phyloP scores from a whole-genome alignment of 2,888 invertebrate species.

The Aspidiotus destructor region DNA sequence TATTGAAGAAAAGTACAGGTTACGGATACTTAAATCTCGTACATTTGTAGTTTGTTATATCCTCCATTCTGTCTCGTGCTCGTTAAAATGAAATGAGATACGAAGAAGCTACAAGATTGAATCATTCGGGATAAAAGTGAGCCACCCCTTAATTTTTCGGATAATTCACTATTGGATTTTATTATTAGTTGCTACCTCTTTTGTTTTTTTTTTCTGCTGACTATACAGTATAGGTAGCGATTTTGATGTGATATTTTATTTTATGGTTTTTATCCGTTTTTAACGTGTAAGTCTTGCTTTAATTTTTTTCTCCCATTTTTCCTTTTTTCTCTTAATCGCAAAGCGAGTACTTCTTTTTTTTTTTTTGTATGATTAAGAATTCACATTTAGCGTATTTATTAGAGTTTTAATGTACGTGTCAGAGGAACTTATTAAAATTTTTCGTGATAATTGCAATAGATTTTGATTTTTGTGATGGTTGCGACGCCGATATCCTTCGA shows the following conservation, averaged over 20 bases:
- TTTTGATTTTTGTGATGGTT: background rate
- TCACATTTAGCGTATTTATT: conserved; percentile 25
- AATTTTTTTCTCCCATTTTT: conserved; percentile 10
- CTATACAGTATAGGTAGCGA: conserved; percentile 17
- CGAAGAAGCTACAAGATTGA: too few relatives aligned
- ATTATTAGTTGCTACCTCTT: conserved; percentile 29
- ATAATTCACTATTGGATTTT: conserved; percentile 13
- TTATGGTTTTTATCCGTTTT: conserved; percentile 29
- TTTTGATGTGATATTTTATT: conserved; percentile 33
- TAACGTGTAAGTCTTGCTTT: conserved; percentile 17
- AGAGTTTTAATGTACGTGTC: conserved; percentile 10
- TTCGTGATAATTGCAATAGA: background rate
- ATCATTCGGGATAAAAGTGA: background rate
- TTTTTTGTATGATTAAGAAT: conserved; percentile 10
- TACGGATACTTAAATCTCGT: too few relatives aligned
- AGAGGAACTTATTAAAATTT: conserved; percentile 3
- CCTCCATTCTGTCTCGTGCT: too few relatives aligned
- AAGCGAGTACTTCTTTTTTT: conserved; percentile 22
- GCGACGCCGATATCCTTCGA: too few relatives aligned
- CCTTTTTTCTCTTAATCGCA: conserved; percentile 27
- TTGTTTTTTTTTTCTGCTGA: conserved; percentile 8
- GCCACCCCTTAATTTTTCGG: conserved; percentile 10
- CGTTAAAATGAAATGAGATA: too few relatives aligned
- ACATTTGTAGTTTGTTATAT: too few relatives aligned
- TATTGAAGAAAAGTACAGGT: too few relatives aligned